Evolutionary conservation across 92 coral and sea anemone species (phyloP).

Genomic region (Palythoa caribaeorum): DNA sequence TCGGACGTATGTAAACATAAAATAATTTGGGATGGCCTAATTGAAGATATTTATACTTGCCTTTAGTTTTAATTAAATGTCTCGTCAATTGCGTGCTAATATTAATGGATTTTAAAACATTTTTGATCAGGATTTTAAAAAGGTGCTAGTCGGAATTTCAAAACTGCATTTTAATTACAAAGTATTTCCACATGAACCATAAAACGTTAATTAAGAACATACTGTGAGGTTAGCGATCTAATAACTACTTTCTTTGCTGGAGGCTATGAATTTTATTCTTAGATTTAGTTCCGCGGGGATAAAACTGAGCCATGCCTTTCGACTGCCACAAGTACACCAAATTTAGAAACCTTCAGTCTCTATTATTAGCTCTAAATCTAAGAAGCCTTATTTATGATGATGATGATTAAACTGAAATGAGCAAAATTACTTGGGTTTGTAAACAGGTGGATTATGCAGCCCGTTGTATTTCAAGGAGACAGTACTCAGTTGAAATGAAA

Average conservation of each 20-base stretch:
- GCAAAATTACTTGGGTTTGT: neutral
- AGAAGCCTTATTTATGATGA: neutral
- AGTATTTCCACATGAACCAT: neutral
- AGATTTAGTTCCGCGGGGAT: neutral
- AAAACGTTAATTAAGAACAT: neutral
- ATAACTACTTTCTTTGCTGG: neutral
- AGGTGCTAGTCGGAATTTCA: neutral
- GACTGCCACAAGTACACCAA: neutral
- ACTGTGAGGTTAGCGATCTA: neutral
- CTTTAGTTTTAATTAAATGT: neutral
- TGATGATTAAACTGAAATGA: neutral
- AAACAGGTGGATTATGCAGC: neutral
- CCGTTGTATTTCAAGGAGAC: neutral
- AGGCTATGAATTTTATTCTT: slow-evolving; percentile 1
- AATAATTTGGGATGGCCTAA: too few species aligned
- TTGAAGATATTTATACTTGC: neutral
- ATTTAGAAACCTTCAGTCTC: neutral
- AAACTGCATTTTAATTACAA: neutral
- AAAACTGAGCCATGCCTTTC: neutral
- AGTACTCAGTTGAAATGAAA: neutral
- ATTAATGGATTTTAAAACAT: slow-evolving; percentile 9
- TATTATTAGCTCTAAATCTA: neutral
- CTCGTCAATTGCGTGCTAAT: neutral
- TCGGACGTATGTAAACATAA: too few species aligned
- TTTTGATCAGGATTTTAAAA: neutral